phyloP scores from a whole-genome alignment of 2,113 vertebrate genomes.

The Peromyscus polionotus region DNA sequence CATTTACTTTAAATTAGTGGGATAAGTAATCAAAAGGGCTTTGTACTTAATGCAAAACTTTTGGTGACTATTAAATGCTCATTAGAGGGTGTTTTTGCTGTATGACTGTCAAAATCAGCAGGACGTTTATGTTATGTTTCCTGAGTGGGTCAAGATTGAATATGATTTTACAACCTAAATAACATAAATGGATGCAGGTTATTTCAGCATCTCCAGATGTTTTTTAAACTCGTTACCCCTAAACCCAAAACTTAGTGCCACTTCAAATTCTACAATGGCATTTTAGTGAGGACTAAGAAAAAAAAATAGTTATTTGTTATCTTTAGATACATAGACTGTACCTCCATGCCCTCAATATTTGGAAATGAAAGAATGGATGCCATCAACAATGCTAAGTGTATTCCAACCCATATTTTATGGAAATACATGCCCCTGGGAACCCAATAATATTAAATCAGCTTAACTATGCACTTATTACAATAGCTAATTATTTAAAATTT shows the following conservation, averaged over 20 bases:
- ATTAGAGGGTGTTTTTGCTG: conserved; percentile 93
- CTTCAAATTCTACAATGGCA: conserved; percentile 85
- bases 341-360: conserved; percentile 39
- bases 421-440: conserved; percentile 21
- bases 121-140: conserved; percentile 93
- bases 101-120: conserved; percentile 93
- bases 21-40: conserved; percentile 94
- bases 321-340: conserved; percentile 46
- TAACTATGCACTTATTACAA: conserved; percentile 70
- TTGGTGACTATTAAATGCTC: conserved; percentile 94
- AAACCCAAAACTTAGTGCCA: conserved; percentile 85
- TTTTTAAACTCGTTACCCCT: conserved; percentile 87
- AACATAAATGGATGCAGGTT: conserved; percentile 92
- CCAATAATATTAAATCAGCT: conserved; percentile 57
- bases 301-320: conserved; percentile 77
- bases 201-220: conserved; percentile 92
- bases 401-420: conserved; percentile 27
- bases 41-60: conserved; percentile 94
- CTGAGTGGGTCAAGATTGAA: conserved; percentile 93
- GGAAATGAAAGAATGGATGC: not conserved
- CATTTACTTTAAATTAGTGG: conserved; percentile 94
- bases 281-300: conserved; percentile 79
- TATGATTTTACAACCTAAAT: conserved; percentile 93
- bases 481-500: conserved; percentile 71
- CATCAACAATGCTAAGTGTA: conserved; percentile 7